phyloP scores from a whole-genome alignment of 2,888 invertebrate species.

The Noctua janthina region DNA sequence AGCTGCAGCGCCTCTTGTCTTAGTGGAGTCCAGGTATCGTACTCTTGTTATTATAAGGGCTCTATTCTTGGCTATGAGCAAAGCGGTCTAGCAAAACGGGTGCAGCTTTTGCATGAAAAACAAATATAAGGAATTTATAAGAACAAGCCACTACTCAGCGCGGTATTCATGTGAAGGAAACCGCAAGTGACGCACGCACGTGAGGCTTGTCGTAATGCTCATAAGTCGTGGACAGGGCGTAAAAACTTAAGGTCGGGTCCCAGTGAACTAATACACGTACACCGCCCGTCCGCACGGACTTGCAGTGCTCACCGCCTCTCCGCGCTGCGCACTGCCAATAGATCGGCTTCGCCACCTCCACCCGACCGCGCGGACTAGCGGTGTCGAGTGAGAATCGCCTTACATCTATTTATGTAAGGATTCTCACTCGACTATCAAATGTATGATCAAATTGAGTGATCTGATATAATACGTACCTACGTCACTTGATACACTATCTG shows the following conservation, averaged over 20 bases:
- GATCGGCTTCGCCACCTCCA: not conserved
- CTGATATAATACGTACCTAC: too few relatives aligned
- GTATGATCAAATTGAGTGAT: not conserved
- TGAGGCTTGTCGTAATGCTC: not conserved
- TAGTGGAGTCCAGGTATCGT: conserved; percentile 93
- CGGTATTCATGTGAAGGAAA: not conserved
- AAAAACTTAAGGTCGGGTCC: not conserved
- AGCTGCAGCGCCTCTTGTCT: conserved; percentile 98
- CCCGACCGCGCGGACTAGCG: not conserved
- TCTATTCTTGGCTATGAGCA: not conserved
- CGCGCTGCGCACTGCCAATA: too few relatives aligned
- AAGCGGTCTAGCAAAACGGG: not conserved
- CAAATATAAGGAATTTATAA: not conserved
- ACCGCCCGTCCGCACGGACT: not conserved
- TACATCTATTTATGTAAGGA: not conserved
- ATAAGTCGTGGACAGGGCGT: not conserved
- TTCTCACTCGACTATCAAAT: too few relatives aligned
- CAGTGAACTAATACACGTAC: not conserved
- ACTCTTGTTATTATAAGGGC: not conserved
- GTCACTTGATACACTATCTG: not conserved
- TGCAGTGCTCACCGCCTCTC: not conserved
- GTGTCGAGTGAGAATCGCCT: not conserved
- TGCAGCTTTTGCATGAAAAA: not conserved
- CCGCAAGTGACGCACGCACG: not conserved
- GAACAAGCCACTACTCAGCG: not conserved